Percentiles rank a stretch among this genome's conserved stretches.
Evolutionary conservation across 2,797 vertebrate species (phyloP).

Genomic region (Arnoldichthys spilopterus): DNA sequence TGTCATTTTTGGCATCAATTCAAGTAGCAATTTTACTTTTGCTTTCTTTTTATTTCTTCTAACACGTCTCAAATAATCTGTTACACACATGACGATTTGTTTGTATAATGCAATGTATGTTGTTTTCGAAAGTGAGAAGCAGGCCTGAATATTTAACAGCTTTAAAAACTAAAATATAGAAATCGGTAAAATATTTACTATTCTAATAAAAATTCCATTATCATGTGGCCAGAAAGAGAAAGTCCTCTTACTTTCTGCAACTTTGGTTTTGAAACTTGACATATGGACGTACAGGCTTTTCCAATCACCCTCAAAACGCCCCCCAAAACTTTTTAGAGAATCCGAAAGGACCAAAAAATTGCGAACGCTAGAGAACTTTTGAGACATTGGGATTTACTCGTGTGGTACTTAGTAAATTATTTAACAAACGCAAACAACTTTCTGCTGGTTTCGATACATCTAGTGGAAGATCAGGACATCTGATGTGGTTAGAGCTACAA

Average conservation of each 20-base stretch:
- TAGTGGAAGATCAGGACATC: conserved; percentile 77
- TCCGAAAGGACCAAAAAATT: conserved; percentile 6
- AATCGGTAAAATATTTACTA: neutral
- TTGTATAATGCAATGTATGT: neutral
- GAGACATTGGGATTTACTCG: neutral
- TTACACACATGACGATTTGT: neutral
- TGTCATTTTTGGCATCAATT: neutral
- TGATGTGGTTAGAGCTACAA: conserved; percentile 74
- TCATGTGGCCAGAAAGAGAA: too few relatives aligned
- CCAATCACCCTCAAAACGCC: neutral
- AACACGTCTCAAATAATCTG: neutral
- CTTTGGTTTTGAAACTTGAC: neutral
- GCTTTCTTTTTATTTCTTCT: neutral
- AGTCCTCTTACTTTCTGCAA: neutral
- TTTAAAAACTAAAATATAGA: neutral
- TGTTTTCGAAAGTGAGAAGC: neutral
- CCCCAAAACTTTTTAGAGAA: neutral
- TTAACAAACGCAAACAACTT: conserved; percentile 67
- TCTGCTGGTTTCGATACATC: conserved; percentile 66
- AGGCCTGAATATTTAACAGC: neutral
- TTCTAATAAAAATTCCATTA: neutral
- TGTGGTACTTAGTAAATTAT: conserved; percentile 68
- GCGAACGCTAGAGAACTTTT: neutral
- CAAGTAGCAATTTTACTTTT: neutral
- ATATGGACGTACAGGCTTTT: neutral